These are phyloP conservation scores for Ectemnius cavifrons DNA, from an alignment of 2,888 invertebrate genomes.

Conservation along the genomic window DNA sequence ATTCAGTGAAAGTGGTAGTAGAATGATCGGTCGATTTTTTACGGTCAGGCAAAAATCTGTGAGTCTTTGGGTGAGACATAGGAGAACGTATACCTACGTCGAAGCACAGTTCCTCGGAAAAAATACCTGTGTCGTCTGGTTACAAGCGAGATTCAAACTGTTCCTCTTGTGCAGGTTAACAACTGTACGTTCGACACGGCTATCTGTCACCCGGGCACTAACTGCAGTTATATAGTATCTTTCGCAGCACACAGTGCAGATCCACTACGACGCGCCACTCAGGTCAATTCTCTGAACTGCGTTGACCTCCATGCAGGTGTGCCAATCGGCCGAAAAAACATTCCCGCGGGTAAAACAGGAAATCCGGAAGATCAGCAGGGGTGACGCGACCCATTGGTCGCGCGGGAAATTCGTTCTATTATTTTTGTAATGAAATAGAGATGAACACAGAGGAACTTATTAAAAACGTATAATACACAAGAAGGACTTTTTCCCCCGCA, in stretches of 20 bases:
- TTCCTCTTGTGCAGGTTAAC: constrained; percentile 28
- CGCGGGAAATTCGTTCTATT: too few relatives aligned
- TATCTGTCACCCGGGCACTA: constrained; percentile 42
- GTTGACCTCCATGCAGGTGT: constrained; percentile 49
- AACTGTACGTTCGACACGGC: constrained; percentile 11
- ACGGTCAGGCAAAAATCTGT: too few relatives aligned
- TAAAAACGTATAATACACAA: too few relatives aligned
- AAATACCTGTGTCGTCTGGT: background rate
- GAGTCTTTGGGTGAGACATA: background rate
- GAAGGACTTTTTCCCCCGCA: too few relatives aligned
- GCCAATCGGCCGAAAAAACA: constrained; percentile 47
- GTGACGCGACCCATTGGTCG: too few relatives aligned
- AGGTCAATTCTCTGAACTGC: constrained; percentile 56
- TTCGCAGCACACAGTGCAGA: constrained; percentile 35
- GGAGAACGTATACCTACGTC: constrained; percentile 8
- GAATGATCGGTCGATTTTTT: too few relatives aligned
- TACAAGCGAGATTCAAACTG: constrained; percentile 4
- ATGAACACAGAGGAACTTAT: too few relatives aligned
- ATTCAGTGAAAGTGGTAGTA: too few relatives aligned
- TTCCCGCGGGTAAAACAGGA: constrained; percentile 24
- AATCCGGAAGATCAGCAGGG: too few relatives aligned
- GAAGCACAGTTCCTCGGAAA: too few relatives aligned
- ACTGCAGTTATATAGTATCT: constrained; percentile 22
- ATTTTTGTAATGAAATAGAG: too few relatives aligned
- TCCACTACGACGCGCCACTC: constrained; percentile 47